Evolutionary conservation across 2,888 invertebrate genomes (phyloP), one percentile per base, ranked within the genome.

Genomic region (Macrophya alboannulata): DNA sequence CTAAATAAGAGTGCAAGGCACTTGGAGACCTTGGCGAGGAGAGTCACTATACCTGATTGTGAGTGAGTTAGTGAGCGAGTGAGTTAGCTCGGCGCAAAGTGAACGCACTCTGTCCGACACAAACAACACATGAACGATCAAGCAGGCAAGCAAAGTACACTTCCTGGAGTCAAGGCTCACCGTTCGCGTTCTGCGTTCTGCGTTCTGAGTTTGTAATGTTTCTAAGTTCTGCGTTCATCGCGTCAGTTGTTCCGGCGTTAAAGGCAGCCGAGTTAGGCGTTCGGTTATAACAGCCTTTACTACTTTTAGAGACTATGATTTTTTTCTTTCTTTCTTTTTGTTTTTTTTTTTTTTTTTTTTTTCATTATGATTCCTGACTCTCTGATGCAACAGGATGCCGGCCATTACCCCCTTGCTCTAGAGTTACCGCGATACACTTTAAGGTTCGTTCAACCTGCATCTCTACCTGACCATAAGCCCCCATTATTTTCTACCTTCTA

Each of bases 301-400:
- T 8, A 62, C 62, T 62, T 62, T 62, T 62, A 4, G 10, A 74
- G 43, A 74, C 43, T 74, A 74, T 74, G 72, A 43, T 74, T 74
- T 62, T 62, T 62, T n/a, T n/a, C n/a, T n/a, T n/a, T n/a, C n/a
- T n/a, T n/a, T n/a, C n/a, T n/a, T n/a, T n/a, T n/a, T n/a, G n/a
- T n/a, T n/a, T n/a, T n/a, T n/a, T n/a, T n/a, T n/a, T n/a, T n/a
- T n/a, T n/a, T n/a, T n/a, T n/a, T n/a, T n/a, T n/a, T n/a, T n/a
- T n/a, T n/a, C n/a, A 74, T 62, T 74, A 59, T 77, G 48, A 77
- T 77, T 40, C 40, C 48, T n/a, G 51, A 51, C 37, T 87, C 84
- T 89, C 89, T 91, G 92, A 93, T 93, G 93, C 92, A 92, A 92
- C 92, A 92, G 92, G 92, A 92, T 90, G 92, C 91, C 89, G 91